Base-by-base conservation (phyloP, 2,888 invertebrate genomes). In the Acheta domesticus region DNA sequence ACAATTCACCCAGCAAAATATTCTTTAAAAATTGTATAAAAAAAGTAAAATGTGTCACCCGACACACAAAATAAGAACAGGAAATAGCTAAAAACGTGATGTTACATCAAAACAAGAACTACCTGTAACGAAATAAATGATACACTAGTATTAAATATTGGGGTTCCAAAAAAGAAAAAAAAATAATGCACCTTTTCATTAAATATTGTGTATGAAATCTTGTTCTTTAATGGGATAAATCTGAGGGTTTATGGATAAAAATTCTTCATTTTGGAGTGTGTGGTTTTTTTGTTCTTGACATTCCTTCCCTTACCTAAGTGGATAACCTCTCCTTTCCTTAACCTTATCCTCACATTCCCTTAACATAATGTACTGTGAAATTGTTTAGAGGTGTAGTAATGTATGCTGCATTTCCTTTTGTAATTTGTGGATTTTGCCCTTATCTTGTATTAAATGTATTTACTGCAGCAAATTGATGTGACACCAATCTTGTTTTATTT, bases 271-370 rank as follows among this genome's bases (percentile, higher is more conserved):
- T 75, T 75, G 23, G 75, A 75, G 36, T n/a, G 14, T 20, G 21
- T 14, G 21, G 75, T 75, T 75, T 75, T 16, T 20, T 20, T 20
- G 78, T 81, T 77, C 62, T 94, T 95, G 84, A 95, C 95, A 12
- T 95, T 87, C 76, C 90, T 93, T 14, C 95, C 20, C 94, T 89
- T 77, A 95, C 91, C 86, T 95, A 94, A 12, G 94, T 92, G 84
- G 93, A 93, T 0, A 94, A 94, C 86, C 93, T 90, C 85, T 93
- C 91, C 48, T 77, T 79, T 14, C 87, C 85, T 48, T 89, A 88
- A n/a, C 50, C 48, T 62, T 14, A 62, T 62, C 62, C 62, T 62
- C 62, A 19, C 62, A n/a, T 62, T 62, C 62, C 36, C 62, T 12
- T 12, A 62, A 62, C 62, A 62, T 62, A n/a, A 62, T 19, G 62